These are phyloP conservation scores for Mythimna impura DNA, from an alignment of 2,888 invertebrate species.

Conservation along the genomic window DNA sequence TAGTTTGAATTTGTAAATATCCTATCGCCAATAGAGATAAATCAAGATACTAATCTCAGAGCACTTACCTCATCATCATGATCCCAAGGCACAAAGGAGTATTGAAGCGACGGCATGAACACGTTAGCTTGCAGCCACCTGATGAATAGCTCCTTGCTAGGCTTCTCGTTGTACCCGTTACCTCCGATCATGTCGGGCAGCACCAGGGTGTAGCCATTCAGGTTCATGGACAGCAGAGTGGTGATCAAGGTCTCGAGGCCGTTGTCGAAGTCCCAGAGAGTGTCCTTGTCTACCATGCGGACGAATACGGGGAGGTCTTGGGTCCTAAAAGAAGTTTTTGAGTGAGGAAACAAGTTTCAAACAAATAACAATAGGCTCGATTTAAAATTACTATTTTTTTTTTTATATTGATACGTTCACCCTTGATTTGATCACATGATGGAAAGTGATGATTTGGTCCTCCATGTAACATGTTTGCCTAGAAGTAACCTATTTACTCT, in stretches of 20 bases:
- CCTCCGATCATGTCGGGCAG: constrained; percentile 95
- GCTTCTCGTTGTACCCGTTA: constrained; percentile 90
- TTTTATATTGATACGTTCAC: too few relatives aligned
- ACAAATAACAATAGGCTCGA: too few relatives aligned
- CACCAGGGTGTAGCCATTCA: constrained; percentile 93
- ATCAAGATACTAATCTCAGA: neutral
- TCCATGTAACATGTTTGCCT: too few relatives aligned
- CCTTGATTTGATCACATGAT: too few relatives aligned
- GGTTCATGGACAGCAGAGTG: constrained; percentile 91
- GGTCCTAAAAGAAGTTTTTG: constrained; percentile 79
- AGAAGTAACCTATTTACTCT: too few relatives aligned
- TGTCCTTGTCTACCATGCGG: constrained; percentile 95
- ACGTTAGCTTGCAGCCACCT: constrained; percentile 95
- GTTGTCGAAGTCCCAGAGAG: constrained; percentile 92
- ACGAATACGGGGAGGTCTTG: constrained; percentile 93
- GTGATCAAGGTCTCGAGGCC: constrained; percentile 94
- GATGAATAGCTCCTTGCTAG: constrained; percentile 92
- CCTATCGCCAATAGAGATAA: too few relatives aligned
- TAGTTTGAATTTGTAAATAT: too few relatives aligned
- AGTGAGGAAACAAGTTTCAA: neutral
- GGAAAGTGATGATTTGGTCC: too few relatives aligned
- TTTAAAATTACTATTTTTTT: too few relatives aligned
- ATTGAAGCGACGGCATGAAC: constrained; percentile 95
- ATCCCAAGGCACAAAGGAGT: constrained; percentile 95
- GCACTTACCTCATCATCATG: constrained; percentile 90